phyloP scores from a whole-genome alignment of 2,888 invertebrate genomes.

The Eretmocerus hayati region DNA sequence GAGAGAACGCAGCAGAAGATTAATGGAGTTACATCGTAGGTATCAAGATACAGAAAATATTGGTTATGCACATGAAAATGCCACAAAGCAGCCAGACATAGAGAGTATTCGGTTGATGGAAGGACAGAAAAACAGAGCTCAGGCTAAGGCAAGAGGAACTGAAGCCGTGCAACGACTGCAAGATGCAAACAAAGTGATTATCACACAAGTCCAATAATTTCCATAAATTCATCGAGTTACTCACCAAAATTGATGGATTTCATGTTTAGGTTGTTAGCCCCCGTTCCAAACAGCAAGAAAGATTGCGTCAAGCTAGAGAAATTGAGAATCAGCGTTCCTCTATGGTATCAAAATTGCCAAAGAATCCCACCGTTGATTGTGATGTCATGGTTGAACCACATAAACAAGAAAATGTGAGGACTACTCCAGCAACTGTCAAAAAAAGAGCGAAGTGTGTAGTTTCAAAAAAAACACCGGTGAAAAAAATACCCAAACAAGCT shows the following conservation, averaged over 20 bases:
- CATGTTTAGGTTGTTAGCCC: constrained; percentile 10
- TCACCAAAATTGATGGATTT: not conserved
- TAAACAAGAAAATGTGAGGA: too few species aligned
- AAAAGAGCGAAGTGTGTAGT: constrained; percentile 7
- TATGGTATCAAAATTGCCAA: constrained; percentile 38
- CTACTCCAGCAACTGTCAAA: too few species aligned
- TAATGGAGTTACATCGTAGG: constrained; percentile 49
- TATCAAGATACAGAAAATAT: constrained; percentile 50
- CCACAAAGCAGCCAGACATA: constrained; percentile 43
- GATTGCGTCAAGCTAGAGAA: constrained; percentile 42
- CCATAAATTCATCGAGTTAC: too few species aligned
- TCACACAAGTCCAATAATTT: constrained; percentile 4
- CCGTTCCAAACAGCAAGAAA: constrained; percentile 27
- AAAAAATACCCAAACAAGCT: constrained; percentile 8
- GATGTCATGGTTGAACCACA: too few species aligned
- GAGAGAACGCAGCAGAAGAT: constrained; percentile 50
- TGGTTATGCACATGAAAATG: constrained; percentile 49
- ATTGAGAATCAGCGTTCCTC: constrained; percentile 48
- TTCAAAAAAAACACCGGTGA: constrained; percentile 15
- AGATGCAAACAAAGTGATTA: constrained; percentile 35
- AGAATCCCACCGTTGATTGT: too few species aligned
- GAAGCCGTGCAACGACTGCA: constrained; percentile 40
- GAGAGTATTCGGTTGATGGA: constrained; percentile 33
- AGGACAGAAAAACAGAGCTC: constrained; percentile 32
- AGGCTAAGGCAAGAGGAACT: constrained; percentile 45